These are phyloP conservation scores for Cataglyphis livida DNA, from an alignment of 2,888 invertebrate species.

Conservation along the genomic window DNA sequence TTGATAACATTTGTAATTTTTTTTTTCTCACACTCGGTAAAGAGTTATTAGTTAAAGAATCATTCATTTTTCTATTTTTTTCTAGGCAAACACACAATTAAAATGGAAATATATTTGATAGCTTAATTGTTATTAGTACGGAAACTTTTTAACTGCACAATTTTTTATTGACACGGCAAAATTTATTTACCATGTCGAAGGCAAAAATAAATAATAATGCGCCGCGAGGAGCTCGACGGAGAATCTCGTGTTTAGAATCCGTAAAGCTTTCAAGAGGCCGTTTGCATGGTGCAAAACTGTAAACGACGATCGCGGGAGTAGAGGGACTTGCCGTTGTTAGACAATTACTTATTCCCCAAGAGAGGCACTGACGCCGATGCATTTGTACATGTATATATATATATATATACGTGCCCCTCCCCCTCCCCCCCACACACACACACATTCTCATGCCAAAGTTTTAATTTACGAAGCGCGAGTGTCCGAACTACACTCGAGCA, in stretches of 20 bases:
- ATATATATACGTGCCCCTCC: not conserved
- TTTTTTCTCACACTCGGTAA: not conserved
- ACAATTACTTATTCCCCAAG: conserved; percentile 68
- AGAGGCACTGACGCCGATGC: conserved; percentile 57
- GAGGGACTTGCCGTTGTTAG: conserved; percentile 63
- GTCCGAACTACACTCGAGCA: not conserved
- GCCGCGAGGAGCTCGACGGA: conserved; percentile 32
- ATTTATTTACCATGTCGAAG: not conserved
- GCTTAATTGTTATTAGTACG: not conserved
- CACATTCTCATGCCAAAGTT: not conserved
- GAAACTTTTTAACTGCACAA: not conserved
- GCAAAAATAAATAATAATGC: conserved; percentile 28
- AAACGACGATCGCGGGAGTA: conserved; percentile 65
- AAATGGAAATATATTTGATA: not conserved
- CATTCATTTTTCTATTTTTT: not conserved
- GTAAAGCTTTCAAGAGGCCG: conserved; percentile 67
- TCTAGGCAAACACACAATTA: not conserved
- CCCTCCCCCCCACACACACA: no score
- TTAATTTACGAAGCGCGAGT: conserved; percentile 24
- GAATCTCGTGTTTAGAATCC: conserved; percentile 70
- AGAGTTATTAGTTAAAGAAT: not conserved
- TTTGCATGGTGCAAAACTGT: conserved; percentile 73
- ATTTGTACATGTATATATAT: not conserved
- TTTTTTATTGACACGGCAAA: not conserved
- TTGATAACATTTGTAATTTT: not conserved